Conservation (phyloP, 2,888 invertebrate species). For the Trachelus stipa region DNA sequence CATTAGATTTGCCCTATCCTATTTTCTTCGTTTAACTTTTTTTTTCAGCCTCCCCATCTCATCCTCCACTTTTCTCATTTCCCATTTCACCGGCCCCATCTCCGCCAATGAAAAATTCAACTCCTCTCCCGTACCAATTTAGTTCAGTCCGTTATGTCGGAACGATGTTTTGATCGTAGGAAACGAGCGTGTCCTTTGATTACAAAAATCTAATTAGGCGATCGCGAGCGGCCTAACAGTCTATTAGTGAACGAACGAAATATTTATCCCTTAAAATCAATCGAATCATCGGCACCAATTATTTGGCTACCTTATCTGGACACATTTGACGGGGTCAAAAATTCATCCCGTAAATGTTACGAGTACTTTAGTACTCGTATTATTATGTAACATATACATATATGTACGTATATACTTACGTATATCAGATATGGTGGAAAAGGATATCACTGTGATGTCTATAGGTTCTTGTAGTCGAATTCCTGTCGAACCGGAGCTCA, state of each 20-base stretch:
- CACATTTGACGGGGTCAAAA: neutral
- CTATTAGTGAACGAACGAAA: neutral
- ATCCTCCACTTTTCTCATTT: neutral
- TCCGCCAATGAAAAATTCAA: constrained; percentile 9
- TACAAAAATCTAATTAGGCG: neutral
- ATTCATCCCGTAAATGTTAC: neutral
- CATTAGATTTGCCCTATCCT: constrained; percentile 21
- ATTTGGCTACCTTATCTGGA: neutral
- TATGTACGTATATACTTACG: neutral
- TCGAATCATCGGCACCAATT: neutral
- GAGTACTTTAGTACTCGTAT: neutral
- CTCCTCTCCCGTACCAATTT: constrained; percentile 8
- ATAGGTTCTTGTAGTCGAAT: constrained; percentile 1
- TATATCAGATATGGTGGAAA: neutral
- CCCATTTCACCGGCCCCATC: neutral
- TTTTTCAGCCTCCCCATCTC: neutral
- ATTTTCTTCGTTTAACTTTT: neutral
- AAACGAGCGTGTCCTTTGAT: constrained; percentile 18
- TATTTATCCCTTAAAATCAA: neutral
- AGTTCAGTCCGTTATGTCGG: neutral
- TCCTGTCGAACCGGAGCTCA: constrained; percentile 11
- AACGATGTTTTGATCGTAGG: constrained; percentile 22
- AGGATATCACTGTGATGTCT: neutral
- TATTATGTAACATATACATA: neutral
- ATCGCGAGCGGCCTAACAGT: neutral